Evolutionary conservation across 2,888 invertebrate genomes (phyloP).

Genomic region (Ditylenchus weischeri): DNA sequence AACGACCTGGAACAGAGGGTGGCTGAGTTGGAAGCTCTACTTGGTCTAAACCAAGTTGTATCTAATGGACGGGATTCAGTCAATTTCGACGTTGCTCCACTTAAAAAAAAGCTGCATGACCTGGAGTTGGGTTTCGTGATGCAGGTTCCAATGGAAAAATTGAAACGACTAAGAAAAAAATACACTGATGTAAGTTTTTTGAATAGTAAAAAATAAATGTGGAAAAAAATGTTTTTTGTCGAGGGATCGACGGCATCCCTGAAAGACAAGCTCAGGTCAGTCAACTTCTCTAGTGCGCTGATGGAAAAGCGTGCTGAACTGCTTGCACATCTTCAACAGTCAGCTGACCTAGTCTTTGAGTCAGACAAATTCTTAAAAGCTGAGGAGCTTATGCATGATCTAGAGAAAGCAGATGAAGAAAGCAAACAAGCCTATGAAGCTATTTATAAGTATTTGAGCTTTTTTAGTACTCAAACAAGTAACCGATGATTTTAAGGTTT

Average conservation of each 20-base stretch:
- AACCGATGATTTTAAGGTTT: conserved; percentile 2
- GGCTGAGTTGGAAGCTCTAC: background rate
- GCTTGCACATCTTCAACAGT: background rate
- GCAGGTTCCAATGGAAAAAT: conserved; percentile 6
- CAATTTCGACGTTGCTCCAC: conserved; percentile 5
- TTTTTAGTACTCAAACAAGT: background rate
- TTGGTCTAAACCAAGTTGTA: background rate
- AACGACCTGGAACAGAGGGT: conserved; percentile 1
- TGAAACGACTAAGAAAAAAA: background rate
- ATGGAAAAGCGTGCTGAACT: conserved; percentile 11
- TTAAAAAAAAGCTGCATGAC: conserved; percentile 1
- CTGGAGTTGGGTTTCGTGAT: conserved; percentile 3
- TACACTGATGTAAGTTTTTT: conserved; percentile 4
- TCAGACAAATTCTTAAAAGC: background rate
- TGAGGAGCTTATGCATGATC: background rate
- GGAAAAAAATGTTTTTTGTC: background rate
- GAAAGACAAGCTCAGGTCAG: conserved; percentile 7
- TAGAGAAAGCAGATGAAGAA: conserved; percentile 7
- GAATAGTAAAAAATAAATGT: background rate
- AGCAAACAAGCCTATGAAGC: background rate
- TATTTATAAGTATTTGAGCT: background rate
- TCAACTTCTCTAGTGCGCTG: conserved; percentile 11
- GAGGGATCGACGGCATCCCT: background rate
- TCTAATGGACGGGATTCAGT: background rate
- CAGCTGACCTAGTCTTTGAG: conserved; percentile 7